A percentile compares a stretch with the other conserved stretches of the same genome.
Evolutionary conservation across 2,113 vertebrate species (phyloP).

Genomic region (Odocoileus hemionus): DNA sequence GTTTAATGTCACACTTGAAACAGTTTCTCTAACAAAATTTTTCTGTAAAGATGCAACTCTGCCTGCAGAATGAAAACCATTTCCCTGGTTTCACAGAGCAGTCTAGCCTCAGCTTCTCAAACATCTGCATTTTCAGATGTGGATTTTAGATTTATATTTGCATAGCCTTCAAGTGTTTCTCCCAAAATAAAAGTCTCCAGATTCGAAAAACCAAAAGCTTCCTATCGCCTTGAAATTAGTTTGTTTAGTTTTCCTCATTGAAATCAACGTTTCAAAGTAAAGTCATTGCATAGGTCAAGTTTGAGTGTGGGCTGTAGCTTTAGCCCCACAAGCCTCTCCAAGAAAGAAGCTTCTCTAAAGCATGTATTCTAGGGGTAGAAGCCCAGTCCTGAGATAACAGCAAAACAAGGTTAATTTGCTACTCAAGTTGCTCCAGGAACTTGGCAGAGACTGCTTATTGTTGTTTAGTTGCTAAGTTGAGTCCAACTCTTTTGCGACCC

Average conservation of each 20-base stretch:
- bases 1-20: neutral
- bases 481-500: neutral
- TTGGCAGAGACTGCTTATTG: neutral
- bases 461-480: neutral
- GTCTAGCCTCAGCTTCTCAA: neutral
- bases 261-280: neutral
- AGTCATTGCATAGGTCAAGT: neutral
- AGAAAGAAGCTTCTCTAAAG: neutral
- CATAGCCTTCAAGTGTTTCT: neutral
- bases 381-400: neutral
- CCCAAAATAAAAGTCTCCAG: neutral
- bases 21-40: neutral
- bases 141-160: neutral
- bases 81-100: neutral
- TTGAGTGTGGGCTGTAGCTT: neutral
- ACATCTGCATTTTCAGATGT: slow-evolving; percentile 22
- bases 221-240: neutral
- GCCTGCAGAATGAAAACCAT: neutral
- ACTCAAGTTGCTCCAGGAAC: neutral
- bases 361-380: neutral
- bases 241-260: neutral
- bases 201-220: neutral
- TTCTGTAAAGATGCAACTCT: neutral
- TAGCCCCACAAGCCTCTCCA: neutral
- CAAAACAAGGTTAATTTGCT: neutral